Base-by-base conservation (phyloP, 2,888 invertebrate genomes). In the Pterobdella sp. region DNA sequence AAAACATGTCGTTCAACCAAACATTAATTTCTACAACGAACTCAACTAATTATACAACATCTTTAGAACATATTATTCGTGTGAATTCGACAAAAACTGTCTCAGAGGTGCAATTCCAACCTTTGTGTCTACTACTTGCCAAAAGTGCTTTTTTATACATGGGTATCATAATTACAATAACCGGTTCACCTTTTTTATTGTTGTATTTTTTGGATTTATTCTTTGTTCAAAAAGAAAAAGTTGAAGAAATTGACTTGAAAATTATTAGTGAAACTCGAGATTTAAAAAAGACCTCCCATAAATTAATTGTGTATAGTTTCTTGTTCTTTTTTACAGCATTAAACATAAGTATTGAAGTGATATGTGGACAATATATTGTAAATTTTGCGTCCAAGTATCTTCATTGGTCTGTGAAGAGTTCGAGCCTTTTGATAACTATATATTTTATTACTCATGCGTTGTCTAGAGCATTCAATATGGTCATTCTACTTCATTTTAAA, bases 331-430 rank as follows among this genome's bases (percentile, higher is more conserved):
- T 56, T 26, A 56, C 60, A 26, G 4, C 60, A 14, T 26, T 56
- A 4, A 56, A 22, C 60, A 56, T 56, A 22, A 56, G 60, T 22
- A 56, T 56, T n/a, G 60, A 56, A 26, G 18, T 22, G n/a, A 56
- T 56, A 4, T 26, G n/a, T 18, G 26, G 18, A 26, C 60, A 56
- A 26, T 56, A 56, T n/a, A 26, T 56, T 26, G 60, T 56, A 7
- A 56, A 56, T 26, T 56, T 56, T 26, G 60, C 60, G 26, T 4
- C 60, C n/a, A 56, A 56, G n/a, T 56, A 56, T 26, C 60, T 56
- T 4, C 60, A 56, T 4, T 56, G 60, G 60, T 56, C 60, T 4
- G 60, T 56, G n/a, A 56, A 26, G n/a, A 56, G 10, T 56, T 56
- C 60, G 10, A 56, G 60, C 60, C 26, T 26, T 56, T 26, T 56